phyloP scores from a whole-genome alignment of 2,797 vertebrate genomes.

The Clarias fuscus region DNA sequence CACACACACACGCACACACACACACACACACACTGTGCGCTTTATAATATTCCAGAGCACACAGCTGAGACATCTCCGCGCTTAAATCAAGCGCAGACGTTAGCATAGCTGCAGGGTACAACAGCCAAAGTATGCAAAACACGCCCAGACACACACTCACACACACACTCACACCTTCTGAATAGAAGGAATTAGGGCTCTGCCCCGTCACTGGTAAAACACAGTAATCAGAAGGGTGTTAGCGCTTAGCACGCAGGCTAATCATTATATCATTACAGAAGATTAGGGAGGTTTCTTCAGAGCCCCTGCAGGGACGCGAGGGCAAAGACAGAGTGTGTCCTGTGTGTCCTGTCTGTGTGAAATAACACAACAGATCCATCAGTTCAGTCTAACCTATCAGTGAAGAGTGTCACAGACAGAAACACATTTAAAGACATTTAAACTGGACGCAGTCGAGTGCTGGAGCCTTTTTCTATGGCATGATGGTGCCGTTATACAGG shows the following conservation, averaged over 20 bases:
- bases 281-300: neutral
- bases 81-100: neutral
- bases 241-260: neutral
- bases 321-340: neutral
- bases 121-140: constrained; percentile 25
- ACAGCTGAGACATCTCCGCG: neutral
- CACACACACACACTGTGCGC: neutral
- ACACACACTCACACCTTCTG: neutral
- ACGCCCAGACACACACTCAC: neutral
- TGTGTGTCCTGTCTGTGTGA: constrained; percentile 5
- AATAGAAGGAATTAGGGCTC: neutral
- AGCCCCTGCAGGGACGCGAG: too few relatives aligned
- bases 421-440: neutral
- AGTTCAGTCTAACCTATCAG: constrained; percentile 58
- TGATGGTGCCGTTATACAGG: neutral
- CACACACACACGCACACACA: too few relatives aligned
- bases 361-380: constrained; percentile 82
- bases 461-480: neutral
- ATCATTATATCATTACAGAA: neutral
- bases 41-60: neutral
- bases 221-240: neutral
- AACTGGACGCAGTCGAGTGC: neutral
- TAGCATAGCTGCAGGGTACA: constrained; percentile 20
- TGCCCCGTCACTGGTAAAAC: neutral
- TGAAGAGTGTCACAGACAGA: neutral